Evolutionary conservation across 1,140 invertebrate genomes (phyloP), one percentile per base, ranked within the genome.

Genomic region (Aphelinus atriplicis): DNA sequence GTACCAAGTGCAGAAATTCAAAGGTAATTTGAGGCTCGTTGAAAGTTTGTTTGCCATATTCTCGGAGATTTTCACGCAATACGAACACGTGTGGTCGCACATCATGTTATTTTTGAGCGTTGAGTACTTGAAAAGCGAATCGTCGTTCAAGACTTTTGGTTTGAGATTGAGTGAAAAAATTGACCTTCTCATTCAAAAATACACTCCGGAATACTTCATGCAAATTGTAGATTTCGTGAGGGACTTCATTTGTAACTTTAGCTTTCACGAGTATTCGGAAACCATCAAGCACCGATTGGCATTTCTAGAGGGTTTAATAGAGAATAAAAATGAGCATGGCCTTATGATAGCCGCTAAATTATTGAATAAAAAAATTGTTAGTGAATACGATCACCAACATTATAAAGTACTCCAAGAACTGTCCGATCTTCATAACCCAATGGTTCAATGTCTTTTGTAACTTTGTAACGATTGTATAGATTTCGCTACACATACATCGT

Each of bases 301-400:
- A 2, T 76, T 76, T 63, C 42, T 80, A 3, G 79, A 82, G 26
- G 79, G 74, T 2, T 57, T 84, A 5, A 51, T 79, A 7, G 46
- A 76, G 1, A 5, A 42, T 6, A 53, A 43, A 0, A 65, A 75
- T 3, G 2, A 0, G 0, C 7, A 78, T 7, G 68, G 76, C 1
- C 45, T 9, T 1, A 9, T 82, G 1, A 60, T 83, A 3, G 80
- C 81, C 0, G 77, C 57, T 1, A 60, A 60, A 62, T 2, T 82
- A 43, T 45, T 82, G 7, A 42, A 45, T 6, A 3, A n/a, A n/a
- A 45, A 61, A 4, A 67, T 6, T 1, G 45, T 26, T 0, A 66
- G 62, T 1, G 51, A 75, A 1, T 42, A 74, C n/a, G 7, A 58
- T n/a, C 3, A 66, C 0, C 48, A 45, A 48, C 76, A 77, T 9